Evolutionary conservation across 2,888 invertebrate species (phyloP), one percentile per base, ranked within the genome.

Genomic region (Brachyopa scutellaris): DNA sequence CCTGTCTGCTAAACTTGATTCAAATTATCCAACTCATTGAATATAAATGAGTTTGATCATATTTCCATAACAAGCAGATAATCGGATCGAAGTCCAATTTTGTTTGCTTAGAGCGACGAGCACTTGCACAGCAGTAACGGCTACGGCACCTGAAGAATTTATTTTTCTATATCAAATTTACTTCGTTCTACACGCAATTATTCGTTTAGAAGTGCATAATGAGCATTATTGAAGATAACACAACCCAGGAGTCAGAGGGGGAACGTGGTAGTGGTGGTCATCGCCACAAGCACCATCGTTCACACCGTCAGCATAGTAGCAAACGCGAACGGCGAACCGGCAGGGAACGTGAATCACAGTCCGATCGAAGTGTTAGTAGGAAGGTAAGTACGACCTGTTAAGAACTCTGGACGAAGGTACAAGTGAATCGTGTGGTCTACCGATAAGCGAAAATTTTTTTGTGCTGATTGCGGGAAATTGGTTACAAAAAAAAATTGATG

Each of bases 161-260:
- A 5, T 40, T 40, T 40, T 40, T 57, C 31, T 40, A 7, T 73
- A 74, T 59, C 40, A 19, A 40, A 61, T 59, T 62, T 42, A 29
- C 6, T 53, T 17, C 9, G 45, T 45, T 51, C 21, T 21, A 49
- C 23, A 13, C 13, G 40, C 23, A 36, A 3, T 33, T 42, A 51
- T 69, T 53, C 7, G 8, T n/a, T 9, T 19, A 69, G n/a, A 74
- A 69, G 23, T 17, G 64, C 49, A 55, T 19, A 77, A 82, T 82
- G 82, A 82, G 82, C 47, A 49, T 77, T 72, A 82, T 76, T 72
- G 55, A 82, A 82, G 77, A 77, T 42, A 77, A 40, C 53, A 59
- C 61, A 5, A 61, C 53, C 1, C 70, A 76, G 40, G 82, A 82
- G 15, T 70, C 76, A 0, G 76, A 70, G 9, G 69, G 57, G 2